A percentile compares a stretch with the other conserved stretches of the same genome.
Conservation (phyloP, 1,140 invertebrate genomes). For the Drosophila orena region DNA sequence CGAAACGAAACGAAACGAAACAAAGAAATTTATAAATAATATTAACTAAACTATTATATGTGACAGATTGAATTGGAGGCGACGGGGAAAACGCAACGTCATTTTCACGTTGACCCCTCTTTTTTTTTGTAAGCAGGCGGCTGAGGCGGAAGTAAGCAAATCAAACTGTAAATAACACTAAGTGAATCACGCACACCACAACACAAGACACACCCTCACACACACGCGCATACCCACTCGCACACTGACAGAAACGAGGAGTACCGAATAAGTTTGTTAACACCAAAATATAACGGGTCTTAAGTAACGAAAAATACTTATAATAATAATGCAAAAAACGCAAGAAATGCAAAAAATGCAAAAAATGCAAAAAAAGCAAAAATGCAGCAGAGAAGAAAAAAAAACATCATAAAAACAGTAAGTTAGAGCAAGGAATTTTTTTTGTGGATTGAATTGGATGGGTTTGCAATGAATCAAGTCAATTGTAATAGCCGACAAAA, state of each 20-base stretch:
- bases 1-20: slow-evolving; percentile 29
- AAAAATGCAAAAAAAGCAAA: slow-evolving; percentile 1
- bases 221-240: slow-evolving; percentile 3
- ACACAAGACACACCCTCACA: slow-evolving; percentile 11
- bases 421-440: slow-evolving; percentile 55
- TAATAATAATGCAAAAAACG: neutral
- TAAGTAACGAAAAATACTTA: slow-evolving; percentile 52
- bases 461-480: slow-evolving; percentile 53
- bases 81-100: neutral
- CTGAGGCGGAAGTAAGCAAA: slow-evolving; percentile 20
- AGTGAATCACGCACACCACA: slow-evolving; percentile 50
- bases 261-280: slow-evolving; percentile 72
- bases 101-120: slow-evolving; percentile 5
- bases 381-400: too few species aligned
- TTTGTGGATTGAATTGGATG: slow-evolving; percentile 37
- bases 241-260: slow-evolving; percentile 17
- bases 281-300: slow-evolving; percentile 70
- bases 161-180: slow-evolving; percentile 72
- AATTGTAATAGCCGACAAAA: slow-evolving; percentile 61
- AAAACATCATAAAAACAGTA: slow-evolving; percentile 33
- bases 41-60: slow-evolving; percentile 21
- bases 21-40: slow-evolving; percentile 43
- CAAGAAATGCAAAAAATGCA: neutral
- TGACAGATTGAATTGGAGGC: slow-evolving; percentile 20
- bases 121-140: slow-evolving; percentile 37